Evolutionary conservation across 2,888 invertebrate genomes (phyloP).

Genomic region (Clanis bilineata): DNA sequence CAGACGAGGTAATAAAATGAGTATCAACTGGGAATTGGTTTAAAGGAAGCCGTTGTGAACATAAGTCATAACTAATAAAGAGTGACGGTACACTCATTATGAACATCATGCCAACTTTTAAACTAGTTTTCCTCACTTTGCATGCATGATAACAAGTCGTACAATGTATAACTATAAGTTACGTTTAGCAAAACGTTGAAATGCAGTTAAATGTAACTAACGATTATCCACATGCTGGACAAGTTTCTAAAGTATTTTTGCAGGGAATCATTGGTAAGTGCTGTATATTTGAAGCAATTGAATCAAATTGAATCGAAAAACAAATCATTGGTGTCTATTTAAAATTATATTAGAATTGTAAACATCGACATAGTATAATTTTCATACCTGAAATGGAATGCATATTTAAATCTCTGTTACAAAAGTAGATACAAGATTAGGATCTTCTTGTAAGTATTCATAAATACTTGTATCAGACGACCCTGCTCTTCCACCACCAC

Average conservation of each 20-base stretch:
- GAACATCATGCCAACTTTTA: constrained; percentile 24
- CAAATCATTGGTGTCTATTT: no score
- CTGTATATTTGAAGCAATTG: background rate
- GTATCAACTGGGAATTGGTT: constrained; percentile 36
- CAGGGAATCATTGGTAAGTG: background rate
- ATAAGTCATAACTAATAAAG: constrained; percentile 46
- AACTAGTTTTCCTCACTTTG: constrained; percentile 27
- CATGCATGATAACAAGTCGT: background rate
- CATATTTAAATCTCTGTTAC: no score
- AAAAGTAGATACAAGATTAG: no score
- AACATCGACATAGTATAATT: no score
- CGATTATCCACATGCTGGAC: background rate
- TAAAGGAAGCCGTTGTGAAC: constrained; percentile 36
- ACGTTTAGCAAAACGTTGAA: background rate
- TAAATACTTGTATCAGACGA: no score
- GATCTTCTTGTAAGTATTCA: no score
- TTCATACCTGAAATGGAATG: no score
- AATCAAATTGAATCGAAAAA: background rate
- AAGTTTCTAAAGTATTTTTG: background rate
- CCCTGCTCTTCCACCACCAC: no score
- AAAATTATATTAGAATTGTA: no score
- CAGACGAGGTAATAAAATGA: constrained; percentile 36
- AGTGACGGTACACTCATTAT: constrained; percentile 35
- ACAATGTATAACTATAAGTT: background rate
- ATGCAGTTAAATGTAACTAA: background rate